Evolutionary conservation across 2,113 vertebrate genomes (phyloP).

Genomic region (Xenopus laevis): DNA sequence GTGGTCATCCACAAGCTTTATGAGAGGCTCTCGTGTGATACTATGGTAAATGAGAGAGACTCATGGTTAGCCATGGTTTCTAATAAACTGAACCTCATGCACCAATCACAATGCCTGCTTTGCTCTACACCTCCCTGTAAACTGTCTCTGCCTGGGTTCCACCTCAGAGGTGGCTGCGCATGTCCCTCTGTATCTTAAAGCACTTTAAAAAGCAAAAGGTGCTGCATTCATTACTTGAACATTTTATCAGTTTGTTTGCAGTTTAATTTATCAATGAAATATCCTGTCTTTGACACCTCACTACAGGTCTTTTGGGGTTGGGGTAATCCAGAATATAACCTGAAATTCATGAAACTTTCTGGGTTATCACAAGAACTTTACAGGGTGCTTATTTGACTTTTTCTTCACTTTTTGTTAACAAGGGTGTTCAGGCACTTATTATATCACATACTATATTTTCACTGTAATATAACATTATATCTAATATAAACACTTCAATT

Average conservation of each 20-base stretch:
- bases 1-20: no score
- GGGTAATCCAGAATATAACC: no score
- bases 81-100: neutral
- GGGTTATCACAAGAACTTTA: no score
- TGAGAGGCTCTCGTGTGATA: no score
- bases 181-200: constrained; percentile 4
- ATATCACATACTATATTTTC: no score
- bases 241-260: constrained; percentile 6
- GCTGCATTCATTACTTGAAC: constrained; percentile 36
- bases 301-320: no score
- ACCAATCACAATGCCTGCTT: neutral
- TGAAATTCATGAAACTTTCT: no score
- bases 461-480: neutral
- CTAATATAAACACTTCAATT: neutral
- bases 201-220: constrained; percentile 35
- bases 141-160: neutral
- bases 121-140: neutral
- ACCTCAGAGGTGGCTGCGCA: constrained; percentile 5
- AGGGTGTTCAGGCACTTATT: neutral
- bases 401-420: no score
- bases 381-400: no score
- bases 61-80: neutral
- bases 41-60: no score
- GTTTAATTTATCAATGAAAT: neutral
- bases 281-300: no score